A percentile compares a stretch with the other conserved stretches of the same genome.
phyloP scores from a whole-genome alignment of 2,888 invertebrate genomes.

The Xylophagus ater region DNA sequence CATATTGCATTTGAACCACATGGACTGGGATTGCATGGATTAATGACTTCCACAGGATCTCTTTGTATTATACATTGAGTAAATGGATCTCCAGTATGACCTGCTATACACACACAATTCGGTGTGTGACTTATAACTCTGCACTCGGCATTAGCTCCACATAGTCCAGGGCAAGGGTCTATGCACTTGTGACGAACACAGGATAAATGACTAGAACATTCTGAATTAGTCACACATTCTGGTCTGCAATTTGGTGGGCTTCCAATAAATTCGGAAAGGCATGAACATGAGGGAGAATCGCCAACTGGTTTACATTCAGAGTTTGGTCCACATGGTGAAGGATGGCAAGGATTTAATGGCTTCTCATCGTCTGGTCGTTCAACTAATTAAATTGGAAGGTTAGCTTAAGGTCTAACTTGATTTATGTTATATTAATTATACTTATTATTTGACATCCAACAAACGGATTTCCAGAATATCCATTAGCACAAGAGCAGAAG shows the following conservation, averaged over 20 bases:
- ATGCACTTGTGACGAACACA: constrained; percentile 64
- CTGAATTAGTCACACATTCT: constrained; percentile 60
- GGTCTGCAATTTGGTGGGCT: constrained; percentile 62
- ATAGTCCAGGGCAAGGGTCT: constrained; percentile 60
- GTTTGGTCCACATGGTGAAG: constrained; percentile 64
- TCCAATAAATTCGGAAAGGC: constrained; percentile 57
- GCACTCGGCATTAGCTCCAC: constrained; percentile 62
- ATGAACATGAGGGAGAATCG: constrained; percentile 61
- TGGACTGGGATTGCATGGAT: constrained; percentile 57
- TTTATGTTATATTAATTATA: constrained; percentile 29
- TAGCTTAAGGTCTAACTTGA: constrained; percentile 1
- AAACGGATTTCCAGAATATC: constrained; percentile 65
- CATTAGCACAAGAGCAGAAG: constrained; percentile 58
- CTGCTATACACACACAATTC: constrained; percentile 53
- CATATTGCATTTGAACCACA: constrained; percentile 64
- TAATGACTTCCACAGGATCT: constrained; percentile 41
- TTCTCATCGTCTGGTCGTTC: constrained; percentile 31
- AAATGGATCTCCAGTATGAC: constrained; percentile 61
- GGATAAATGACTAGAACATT: constrained; percentile 56
- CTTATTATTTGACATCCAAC: constrained; percentile 54
- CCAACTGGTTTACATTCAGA: constrained; percentile 52
- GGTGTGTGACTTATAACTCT: constrained; percentile 61
- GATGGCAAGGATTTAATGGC: constrained; percentile 49
- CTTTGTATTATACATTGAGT: constrained; percentile 45
- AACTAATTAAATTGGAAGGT: constrained; percentile 28